phyloP scores from a whole-genome alignment of 2,888 invertebrate species.

The Eupithecia centaureata region DNA sequence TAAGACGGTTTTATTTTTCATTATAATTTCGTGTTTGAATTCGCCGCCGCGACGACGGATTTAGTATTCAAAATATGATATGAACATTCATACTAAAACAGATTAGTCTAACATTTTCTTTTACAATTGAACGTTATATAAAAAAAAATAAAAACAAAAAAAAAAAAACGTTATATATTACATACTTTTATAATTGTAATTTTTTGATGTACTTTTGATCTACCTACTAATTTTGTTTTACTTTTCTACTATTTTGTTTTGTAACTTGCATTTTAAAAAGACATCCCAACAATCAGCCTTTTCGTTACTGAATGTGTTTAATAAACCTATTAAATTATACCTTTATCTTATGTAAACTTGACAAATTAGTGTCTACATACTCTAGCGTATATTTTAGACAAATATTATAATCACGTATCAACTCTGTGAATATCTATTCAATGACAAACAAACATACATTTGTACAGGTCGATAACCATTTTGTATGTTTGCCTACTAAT shows the following conservation, averaged over 20 bases:
- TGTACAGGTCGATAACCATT: constrained; percentile 49
- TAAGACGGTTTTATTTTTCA: constrained; percentile 35
- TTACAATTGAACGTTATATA: too few relatives aligned
- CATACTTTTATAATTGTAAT: too few relatives aligned
- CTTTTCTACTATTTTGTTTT: background rate
- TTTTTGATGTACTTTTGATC: background rate
- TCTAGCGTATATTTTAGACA: constrained; percentile 14
- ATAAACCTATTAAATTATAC: background rate
- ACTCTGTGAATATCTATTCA: constrained; percentile 44
- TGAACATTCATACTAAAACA: background rate
- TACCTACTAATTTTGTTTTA: background rate
- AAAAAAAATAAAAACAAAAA: too few relatives aligned
- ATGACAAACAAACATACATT: constrained; percentile 45
- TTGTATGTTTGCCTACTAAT: constrained; percentile 58
- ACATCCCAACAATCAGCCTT: background rate
- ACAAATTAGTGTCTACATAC: background rate
- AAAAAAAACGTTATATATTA: too few relatives aligned
- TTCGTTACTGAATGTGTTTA: background rate
- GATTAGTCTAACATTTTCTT: background rate
- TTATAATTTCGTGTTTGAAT: constrained; percentile 18
- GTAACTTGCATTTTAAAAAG: background rate
- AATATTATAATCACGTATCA: constrained; percentile 31
- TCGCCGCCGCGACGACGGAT: background rate
- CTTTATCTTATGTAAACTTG: constrained; percentile 6
- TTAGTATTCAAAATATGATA: background rate